Evolutionary conservation across 2,113 vertebrate species (phyloP), one percentile per base, ranked within the genome.

Genomic region (Gadus chalcogrammus): DNA sequence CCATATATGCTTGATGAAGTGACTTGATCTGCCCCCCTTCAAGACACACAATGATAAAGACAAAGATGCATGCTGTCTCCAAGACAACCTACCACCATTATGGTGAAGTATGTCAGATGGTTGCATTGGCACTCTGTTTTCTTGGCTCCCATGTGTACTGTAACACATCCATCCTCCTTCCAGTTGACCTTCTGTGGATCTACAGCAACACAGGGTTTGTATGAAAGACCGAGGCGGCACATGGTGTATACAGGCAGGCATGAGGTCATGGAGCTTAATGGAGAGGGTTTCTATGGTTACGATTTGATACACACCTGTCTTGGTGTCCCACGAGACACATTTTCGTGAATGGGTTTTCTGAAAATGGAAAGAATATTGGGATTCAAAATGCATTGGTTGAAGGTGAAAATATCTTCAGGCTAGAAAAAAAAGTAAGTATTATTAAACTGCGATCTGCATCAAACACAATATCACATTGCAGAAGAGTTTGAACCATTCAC

Each of bases 321-420:
- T 84, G 38, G 83, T 85, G 79, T 93, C 91, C 92, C 92, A 93
- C 0, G 88, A 92, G 59, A 93, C 91, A 77, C 92, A 93, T 16
- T 6, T 81, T 73, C 81, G 79, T 17, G 71, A 59, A 15, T 75
- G 52, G 2, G 3, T 78, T 71, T 73, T 38, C 92, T 93, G 79
- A 62, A 79, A 48, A 48, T 48, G 42, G 11, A 48, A 81, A 20
- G 64, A 28, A 53, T 71, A 80, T 42, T 48, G 16, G 11, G 64
- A 11, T 11, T 48, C 42, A 9, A 48, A 48, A 13, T 48, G 42
- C 42, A 48, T 48, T 48, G 42, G 42, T 48, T 13, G 42, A 48
- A 48, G 2, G 42, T 48, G 42, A 9, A 48, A 4, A 35, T 35
- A 1, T 35, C 31, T 35, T 35, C 31, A 35, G 4, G 31, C 31